Conservation (phyloP, 2,113 vertebrate genomes). For the Neolamprologus tretocephalus region DNA sequence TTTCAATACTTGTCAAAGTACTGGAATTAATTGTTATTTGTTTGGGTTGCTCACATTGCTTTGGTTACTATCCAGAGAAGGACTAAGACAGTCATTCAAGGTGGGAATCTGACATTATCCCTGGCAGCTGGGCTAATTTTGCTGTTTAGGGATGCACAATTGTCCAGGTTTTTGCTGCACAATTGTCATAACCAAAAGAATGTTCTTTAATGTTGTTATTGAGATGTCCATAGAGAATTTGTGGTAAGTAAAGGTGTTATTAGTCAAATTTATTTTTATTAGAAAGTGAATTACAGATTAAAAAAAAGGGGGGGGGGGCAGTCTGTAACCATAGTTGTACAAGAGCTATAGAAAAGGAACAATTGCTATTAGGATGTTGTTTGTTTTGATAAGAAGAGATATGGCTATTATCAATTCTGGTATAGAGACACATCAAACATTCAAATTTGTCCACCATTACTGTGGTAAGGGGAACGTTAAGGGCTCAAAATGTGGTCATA, state of each 20-base stretch:
- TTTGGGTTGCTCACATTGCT: background rate
- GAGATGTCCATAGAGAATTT: background rate
- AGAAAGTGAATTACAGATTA: background rate
- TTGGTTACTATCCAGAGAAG: background rate
- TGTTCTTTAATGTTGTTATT: background rate
- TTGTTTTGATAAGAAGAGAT: background rate
- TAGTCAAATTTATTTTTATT: background rate
- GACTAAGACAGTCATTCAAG: background rate
- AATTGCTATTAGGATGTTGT: background rate
- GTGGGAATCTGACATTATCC: background rate
- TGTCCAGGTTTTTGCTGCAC: background rate
- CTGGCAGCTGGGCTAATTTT: background rate
- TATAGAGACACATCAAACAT: background rate
- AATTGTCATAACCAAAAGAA: background rate
- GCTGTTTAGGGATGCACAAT: background rate
- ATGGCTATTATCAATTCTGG: background rate
- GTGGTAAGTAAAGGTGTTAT: background rate
- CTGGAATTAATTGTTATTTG: background rate
- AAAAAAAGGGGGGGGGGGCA: fast-evolving
- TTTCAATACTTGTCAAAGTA: background rate
- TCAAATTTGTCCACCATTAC: background rate
- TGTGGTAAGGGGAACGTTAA: background rate
- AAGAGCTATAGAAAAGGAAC: background rate
- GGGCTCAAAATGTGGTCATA: no score
- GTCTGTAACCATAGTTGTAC: background rate